These are phyloP conservation scores for Drosophila neutralis DNA, from an alignment of 2,888 invertebrate species.

Conservation along the genomic window DNA sequence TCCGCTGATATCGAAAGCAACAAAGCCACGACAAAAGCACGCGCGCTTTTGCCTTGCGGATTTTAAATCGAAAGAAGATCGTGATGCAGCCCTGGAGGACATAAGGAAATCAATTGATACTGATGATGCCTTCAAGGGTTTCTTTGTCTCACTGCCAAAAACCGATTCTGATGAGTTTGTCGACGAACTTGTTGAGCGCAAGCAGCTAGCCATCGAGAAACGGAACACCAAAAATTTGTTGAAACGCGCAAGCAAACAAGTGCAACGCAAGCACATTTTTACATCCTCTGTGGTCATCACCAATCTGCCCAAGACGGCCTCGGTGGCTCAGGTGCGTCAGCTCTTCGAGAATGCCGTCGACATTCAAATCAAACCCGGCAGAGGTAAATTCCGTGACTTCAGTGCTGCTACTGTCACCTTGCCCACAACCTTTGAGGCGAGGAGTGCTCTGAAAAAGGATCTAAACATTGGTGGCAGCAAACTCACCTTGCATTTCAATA, in stretches of 20 bases:
- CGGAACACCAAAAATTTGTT: slow-evolving; percentile 67
- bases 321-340: slow-evolving; percentile 71
- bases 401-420: slow-evolving; percentile 78
- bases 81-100: slow-evolving; percentile 63
- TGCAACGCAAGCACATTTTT: slow-evolving; percentile 53
- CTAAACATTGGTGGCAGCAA: slow-evolving; percentile 65
- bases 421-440: slow-evolving; percentile 77
- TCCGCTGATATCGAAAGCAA: slow-evolving; percentile 61
- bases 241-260: slow-evolving; percentile 68
- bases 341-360: slow-evolving; percentile 81
- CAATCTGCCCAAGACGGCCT: slow-evolving; percentile 78
- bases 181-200: slow-evolving; percentile 70
- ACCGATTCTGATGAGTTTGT: slow-evolving; percentile 77
- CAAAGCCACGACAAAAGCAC: slow-evolving; percentile 81
- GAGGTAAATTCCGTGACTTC: slow-evolving; percentile 60
- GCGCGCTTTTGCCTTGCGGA: slow-evolving; percentile 82
- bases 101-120: slow-evolving; percentile 52
- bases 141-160: slow-evolving; percentile 74
- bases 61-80: slow-evolving; percentile 73
- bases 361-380: slow-evolving; percentile 74
- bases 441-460: slow-evolving; percentile 64
- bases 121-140: slow-evolving; percentile 56
- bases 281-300: slow-evolving; percentile 78
- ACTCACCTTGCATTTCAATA: slow-evolving; percentile 72
- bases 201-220: slow-evolving; percentile 70